Evolutionary conservation across 2,797 vertebrate genomes (phyloP), one percentile per base, ranked within the genome.

Genomic region (Arnoldichthys spilopterus): DNA sequence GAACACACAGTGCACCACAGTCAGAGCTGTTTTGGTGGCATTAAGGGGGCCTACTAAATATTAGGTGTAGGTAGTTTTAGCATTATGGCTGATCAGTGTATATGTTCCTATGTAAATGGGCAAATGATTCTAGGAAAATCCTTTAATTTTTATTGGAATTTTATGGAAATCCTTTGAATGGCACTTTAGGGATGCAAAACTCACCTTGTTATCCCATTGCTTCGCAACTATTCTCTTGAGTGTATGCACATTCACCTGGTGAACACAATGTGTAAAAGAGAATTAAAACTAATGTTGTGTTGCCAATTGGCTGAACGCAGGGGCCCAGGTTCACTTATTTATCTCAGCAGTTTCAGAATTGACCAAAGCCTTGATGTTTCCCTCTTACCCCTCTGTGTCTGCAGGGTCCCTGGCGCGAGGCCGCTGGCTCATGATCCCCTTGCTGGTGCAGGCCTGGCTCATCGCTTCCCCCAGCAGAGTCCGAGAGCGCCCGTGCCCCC

Each of bases 401-500:
- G 77, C 88, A 94, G 94, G 92, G 87, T 90, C 89, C 84, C 87
- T 88, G 34, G 82, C 88, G 87, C 86, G 90, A 83, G 88, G 90
- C 84, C 87, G 86, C 83, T 92, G 93, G 89, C 89, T 94, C 53
- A 83, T 92, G 40, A 86, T 93, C 86, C 87, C 91, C 30, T 82
- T 89, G 70, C 84, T 83, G 81, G 85, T 91, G 56, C 92, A 92
- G 8, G 78, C 82, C 84, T 92, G 91, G 89, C 91, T 96, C 86
- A 86, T 95, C n/a, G 94, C 91, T 4, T 87, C 90, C 89, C 92
- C 92, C 0, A 92, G 93, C 6, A 82, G 88, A 59, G 92, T 93
- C 79, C 95, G 97, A 61, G 96, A 98, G 92, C 94, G 96, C 80
- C 94, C 96, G 80, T 99, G 97, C 91, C 97, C 96, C 81, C 94